Evolutionary conservation across 37 sponge, comb jelly and placozoan species (phyloP).

Genomic region (Halisarca cf. caerulea): DNA sequence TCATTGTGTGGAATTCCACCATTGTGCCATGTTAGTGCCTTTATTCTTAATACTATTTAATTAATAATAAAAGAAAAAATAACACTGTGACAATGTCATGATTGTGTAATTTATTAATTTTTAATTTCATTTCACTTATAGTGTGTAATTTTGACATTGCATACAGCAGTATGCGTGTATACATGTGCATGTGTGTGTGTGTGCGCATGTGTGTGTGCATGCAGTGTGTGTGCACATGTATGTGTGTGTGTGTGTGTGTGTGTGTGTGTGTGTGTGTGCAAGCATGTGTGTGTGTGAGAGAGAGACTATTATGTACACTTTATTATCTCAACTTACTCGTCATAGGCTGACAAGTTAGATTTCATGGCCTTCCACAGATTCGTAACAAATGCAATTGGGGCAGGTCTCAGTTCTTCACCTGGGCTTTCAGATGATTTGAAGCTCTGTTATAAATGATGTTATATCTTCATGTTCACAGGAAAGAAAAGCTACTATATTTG

Average conservation of each 20-base stretch:
- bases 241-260: slow-evolving; percentile 21
- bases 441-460: no score
- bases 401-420: slow-evolving; percentile 28
- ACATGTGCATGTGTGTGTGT: not conserved
- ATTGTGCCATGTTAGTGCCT: slow-evolving; percentile 45
- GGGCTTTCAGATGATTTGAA: not conserved
- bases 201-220: not conserved
- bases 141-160: no score
- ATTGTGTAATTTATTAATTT: no score
- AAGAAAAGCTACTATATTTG: no score
- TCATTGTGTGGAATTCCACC: slow-evolving; percentile 43
- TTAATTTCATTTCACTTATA: no score
- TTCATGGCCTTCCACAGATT: no score
- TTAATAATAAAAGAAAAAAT: not conserved
- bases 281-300: not conserved
- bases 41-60: not conserved
- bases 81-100: not conserved
- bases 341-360: no score
- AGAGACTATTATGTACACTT: no score
- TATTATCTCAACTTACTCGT: no score
- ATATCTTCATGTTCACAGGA: no score
- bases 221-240: not conserved
- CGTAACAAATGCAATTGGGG: slow-evolving; percentile 30
- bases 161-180: slow-evolving; percentile 63
- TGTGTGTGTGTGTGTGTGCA: slow-evolving; percentile 7